Percentiles rank a stretch among this genome's conserved stretches.
These are phyloP conservation scores for Drosophila lini DNA, from an alignment of 1,140 invertebrate species.

Conservation along the genomic window DNA sequence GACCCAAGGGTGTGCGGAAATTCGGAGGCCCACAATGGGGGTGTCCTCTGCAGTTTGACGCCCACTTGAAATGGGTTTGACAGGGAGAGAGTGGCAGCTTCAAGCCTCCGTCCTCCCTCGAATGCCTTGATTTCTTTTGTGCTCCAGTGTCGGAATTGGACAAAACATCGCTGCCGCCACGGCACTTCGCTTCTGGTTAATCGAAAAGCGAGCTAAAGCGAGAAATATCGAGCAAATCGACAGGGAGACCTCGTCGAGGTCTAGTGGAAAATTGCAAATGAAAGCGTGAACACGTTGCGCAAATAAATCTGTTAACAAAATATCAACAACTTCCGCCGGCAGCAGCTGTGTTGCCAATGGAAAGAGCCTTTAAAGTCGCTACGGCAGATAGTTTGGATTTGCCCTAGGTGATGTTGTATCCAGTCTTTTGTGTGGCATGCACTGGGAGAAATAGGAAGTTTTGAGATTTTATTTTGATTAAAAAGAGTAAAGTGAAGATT, in stretches of 20 bases:
- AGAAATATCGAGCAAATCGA: constrained; percentile 13
- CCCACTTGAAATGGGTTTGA: constrained; percentile 61
- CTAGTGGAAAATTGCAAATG: constrained; percentile 44
- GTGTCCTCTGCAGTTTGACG: constrained; percentile 37
- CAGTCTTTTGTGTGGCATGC: neutral
- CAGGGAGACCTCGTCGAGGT: constrained; percentile 2
- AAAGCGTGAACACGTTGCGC: constrained; percentile 53
- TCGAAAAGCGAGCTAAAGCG: constrained; percentile 37
- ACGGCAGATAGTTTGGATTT: constrained; percentile 16
- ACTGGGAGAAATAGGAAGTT: neutral
- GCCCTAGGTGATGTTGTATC: constrained; percentile 6
- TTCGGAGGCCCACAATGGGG: constrained; percentile 11
- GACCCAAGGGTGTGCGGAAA: constrained; percentile 8
- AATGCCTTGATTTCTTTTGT: constrained; percentile 49
- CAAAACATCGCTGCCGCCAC: constrained; percentile 34
- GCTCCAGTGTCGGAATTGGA: constrained; percentile 27
- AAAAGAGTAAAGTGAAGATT: neutral
- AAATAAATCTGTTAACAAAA: constrained; percentile 65
- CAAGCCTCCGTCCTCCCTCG: neutral
- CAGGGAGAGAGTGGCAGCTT: constrained; percentile 39
- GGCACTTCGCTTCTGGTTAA: constrained; percentile 44
- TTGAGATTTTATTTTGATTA: neutral
- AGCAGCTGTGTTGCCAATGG: constrained; percentile 7
- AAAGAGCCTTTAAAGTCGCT: constrained; percentile 10
- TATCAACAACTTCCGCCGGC: constrained; percentile 50